A percentile compares a stretch with the other conserved stretches of the same genome.
phyloP scores from a whole-genome alignment of 64 coral and sea anemone genomes.

The Orbicella faveolata region DNA sequence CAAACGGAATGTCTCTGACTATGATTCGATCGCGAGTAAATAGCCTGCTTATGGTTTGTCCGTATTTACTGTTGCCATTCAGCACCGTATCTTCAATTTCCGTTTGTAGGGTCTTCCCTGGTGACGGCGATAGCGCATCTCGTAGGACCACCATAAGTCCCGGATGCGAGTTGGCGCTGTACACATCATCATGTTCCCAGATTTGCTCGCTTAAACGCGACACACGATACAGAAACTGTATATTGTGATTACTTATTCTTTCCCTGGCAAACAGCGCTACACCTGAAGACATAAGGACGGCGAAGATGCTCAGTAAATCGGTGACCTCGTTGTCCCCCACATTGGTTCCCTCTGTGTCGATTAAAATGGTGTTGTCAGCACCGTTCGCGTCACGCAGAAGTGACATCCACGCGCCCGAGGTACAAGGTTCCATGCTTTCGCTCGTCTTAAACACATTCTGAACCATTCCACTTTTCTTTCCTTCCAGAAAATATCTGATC shows the following conservation, averaged over 20 bases:
- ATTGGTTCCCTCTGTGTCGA: slow-evolving; percentile 76
- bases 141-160: slow-evolving; percentile 40
- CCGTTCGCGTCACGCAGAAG: neutral
- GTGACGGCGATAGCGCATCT: neutral
- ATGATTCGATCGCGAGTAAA: slow-evolving; percentile 36
- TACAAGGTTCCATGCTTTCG: slow-evolving; percentile 42
- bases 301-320: slow-evolving; percentile 52
- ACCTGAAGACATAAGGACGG: slow-evolving; percentile 51
- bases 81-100: slow-evolving; percentile 12
- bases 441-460: slow-evolving; percentile 60
- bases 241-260: slow-evolving; percentile 41
- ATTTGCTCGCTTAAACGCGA: slow-evolving; percentile 53
- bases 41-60: slow-evolving; percentile 36
- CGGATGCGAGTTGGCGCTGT: slow-evolving; percentile 24
- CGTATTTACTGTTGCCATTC: neutral
- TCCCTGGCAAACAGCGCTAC: slow-evolving; percentile 50
- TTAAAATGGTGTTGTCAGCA: slow-evolving; percentile 41
- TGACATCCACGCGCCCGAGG: slow-evolving; percentile 58
- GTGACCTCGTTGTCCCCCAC: slow-evolving; percentile 38
- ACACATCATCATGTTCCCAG: neutral
- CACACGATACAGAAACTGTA: slow-evolving; percentile 61
- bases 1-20: slow-evolving; percentile 31
- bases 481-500: slow-evolving; percentile 38
- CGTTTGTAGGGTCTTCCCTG: slow-evolving; percentile 20
- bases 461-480: neutral